Conservation (phyloP, 2,797 vertebrate species). For the Neosilurus hyrtlii region DNA sequence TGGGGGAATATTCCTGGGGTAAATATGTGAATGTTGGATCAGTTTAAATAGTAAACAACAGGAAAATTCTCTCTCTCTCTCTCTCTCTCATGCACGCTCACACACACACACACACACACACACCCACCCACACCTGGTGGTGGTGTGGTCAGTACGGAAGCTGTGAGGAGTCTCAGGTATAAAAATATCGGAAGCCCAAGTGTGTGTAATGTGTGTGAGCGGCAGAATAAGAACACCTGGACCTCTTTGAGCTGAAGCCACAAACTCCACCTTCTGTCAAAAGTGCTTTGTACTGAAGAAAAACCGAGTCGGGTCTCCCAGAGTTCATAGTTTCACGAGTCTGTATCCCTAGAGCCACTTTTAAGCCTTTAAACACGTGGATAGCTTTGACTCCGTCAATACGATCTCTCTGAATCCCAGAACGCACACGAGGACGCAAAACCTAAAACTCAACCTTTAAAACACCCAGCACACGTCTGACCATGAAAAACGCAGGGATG, state of each 20-base stretch:
- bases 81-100: too few relatives aligned
- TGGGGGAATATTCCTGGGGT: background rate
- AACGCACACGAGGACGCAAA: background rate
- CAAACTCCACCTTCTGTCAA: slow-evolving; percentile 36
- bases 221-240: slow-evolving; percentile 14
- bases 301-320: background rate
- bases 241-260: slow-evolving; percentile 25
- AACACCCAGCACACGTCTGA: background rate
- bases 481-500: too few relatives aligned
- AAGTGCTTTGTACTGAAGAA: slow-evolving; percentile 44
- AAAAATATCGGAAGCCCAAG: too few relatives aligned
- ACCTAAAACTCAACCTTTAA: background rate
- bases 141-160: too few relatives aligned
- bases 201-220: background rate
- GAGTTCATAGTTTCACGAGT: too few relatives aligned
- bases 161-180: too few relatives aligned
- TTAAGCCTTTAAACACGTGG: background rate
- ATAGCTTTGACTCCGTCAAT: background rate
- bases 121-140: background rate
- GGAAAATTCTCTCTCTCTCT: background rate
- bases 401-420: background rate
- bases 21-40: background rate
- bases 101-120: background rate
- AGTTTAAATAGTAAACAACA: background rate
- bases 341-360: background rate